phyloP scores from a whole-genome alignment of 1,140 invertebrate species.

The Lordiphosa stackelbergi region DNA sequence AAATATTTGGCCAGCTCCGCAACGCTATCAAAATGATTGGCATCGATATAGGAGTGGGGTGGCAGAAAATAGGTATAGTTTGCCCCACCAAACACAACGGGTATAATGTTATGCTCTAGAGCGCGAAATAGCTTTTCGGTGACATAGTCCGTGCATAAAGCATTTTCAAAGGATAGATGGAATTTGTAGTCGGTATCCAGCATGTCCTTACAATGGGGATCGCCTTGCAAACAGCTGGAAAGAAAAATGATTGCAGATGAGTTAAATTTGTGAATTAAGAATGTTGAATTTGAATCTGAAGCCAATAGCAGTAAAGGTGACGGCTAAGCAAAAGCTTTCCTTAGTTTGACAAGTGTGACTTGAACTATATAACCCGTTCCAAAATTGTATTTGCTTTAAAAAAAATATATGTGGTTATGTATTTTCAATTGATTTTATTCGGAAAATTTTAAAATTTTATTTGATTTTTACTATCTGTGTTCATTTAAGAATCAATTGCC shows the following conservation, averaged over 20 bases:
- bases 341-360: too few relatives aligned
- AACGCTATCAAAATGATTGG: constrained; percentile 78
- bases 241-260: constrained; percentile 3
- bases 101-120: constrained; percentile 77
- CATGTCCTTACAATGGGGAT: constrained; percentile 74
- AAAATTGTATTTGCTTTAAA: too few relatives aligned
- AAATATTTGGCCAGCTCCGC: constrained; percentile 79
- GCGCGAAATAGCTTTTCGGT: constrained; percentile 80
- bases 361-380: too few relatives aligned
- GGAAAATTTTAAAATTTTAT: too few relatives aligned
- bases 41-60: constrained; percentile 81
- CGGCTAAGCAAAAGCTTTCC: too few relatives aligned
- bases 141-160: constrained; percentile 79
- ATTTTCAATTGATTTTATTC: too few relatives aligned
- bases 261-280: too few relatives aligned
- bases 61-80: constrained; percentile 80
- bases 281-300: too few relatives aligned
- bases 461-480: too few relatives aligned
- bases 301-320: too few relatives aligned
- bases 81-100: constrained; percentile 80
- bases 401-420: too few relatives aligned
- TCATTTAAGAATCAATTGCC: too few relatives aligned
- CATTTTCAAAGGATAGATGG: constrained; percentile 83
- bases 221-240: constrained; percentile 67
- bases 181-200: constrained; percentile 80